phyloP scores from a whole-genome alignment of 2,888 invertebrate genomes.

The Caprella mutica region DNA sequence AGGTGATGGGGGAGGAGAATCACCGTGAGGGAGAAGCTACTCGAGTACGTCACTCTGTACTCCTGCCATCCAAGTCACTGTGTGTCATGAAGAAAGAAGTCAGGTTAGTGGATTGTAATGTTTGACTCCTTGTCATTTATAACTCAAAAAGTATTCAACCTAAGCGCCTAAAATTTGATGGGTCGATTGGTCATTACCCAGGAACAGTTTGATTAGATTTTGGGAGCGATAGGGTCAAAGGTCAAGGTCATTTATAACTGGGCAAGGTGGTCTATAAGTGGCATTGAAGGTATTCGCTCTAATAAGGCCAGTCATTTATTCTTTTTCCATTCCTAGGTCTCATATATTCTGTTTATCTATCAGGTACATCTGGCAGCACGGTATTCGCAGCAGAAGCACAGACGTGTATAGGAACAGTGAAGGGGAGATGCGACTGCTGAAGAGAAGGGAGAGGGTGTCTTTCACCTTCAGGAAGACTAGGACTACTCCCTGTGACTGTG shows the following conservation, averaged over 20 bases:
- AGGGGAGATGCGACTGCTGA: constrained; percentile 48
- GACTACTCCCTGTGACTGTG: constrained; percentile 39
- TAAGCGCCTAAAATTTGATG: no score
- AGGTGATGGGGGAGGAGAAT: constrained; percentile 1
- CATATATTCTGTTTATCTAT: constrained; percentile 23
- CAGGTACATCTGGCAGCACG: constrained; percentile 72
- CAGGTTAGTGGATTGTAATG: constrained; percentile 44
- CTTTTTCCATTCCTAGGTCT: no score
- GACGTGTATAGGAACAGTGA: constrained; percentile 54
- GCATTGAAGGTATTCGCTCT: no score
- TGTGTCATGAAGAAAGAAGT: constrained; percentile 68
- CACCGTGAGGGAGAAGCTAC: no score
- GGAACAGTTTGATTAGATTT: no score
- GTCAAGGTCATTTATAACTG: no score
- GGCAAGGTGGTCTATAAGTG: no score
- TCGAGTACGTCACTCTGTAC: neutral
- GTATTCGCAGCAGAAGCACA: constrained; percentile 69
- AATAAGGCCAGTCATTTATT: neutral
- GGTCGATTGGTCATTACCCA: no score
- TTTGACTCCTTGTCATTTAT: no score
- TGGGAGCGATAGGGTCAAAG: no score
- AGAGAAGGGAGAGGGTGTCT: constrained; percentile 57
- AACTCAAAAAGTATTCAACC: no score
- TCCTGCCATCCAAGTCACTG: constrained; percentile 58
- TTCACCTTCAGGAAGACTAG: constrained; percentile 66